These are phyloP conservation scores for Chlorodrepanis virens DNA, from an alignment of 2,113 vertebrate species.

Conservation along the genomic window DNA sequence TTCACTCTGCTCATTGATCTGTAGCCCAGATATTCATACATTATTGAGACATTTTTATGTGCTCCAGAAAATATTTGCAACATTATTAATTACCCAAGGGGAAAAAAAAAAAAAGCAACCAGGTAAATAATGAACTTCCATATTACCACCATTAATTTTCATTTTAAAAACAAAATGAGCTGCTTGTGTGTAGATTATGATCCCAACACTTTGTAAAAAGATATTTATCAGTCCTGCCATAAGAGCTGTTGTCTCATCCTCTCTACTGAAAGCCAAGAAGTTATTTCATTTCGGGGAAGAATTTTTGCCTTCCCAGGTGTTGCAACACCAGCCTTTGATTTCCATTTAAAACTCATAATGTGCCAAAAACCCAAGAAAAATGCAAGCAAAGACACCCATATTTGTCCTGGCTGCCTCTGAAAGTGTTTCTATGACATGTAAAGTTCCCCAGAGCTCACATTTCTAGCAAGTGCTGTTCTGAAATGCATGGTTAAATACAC, in stretches of 20 bases:
- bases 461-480: neutral
- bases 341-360: neutral
- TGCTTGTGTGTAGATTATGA: neutral
- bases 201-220: neutral
- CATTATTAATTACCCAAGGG: neutral
- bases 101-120: neutral
- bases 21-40: neutral
- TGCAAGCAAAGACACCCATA: neutral
- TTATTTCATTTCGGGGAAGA: neutral
- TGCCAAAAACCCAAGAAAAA: neutral
- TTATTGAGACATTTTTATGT: constrained; percentile 4
- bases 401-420: neutral
- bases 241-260: neutral
- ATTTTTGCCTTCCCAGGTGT: neutral
- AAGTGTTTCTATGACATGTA: neutral
- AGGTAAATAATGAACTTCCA: constrained; percentile 1
- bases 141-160: neutral
- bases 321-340: neutral
- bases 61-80: neutral
- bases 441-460: neutral
- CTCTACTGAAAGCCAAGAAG: neutral
- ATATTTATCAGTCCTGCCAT: neutral
- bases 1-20: neutral
- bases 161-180: neutral
- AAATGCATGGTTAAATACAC: neutral